Conservation (phyloP, 2,797 vertebrate species). For the Crypturellus tataupa region DNA sequence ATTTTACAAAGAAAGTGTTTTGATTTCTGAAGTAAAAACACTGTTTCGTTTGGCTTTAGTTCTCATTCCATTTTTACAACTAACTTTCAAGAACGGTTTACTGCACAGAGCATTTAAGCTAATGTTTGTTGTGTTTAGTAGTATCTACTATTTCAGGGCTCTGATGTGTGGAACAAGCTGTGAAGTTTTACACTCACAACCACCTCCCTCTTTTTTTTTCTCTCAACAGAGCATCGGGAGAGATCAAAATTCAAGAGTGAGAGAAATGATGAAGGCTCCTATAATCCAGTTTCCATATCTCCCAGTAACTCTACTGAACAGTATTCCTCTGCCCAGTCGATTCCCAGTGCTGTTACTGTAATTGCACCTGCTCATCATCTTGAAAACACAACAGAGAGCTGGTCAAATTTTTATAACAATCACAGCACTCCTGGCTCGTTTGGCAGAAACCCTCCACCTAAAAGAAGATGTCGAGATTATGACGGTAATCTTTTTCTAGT, state of each 20-base stretch:
- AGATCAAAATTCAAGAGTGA: constrained; percentile 95
- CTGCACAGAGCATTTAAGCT: not conserved
- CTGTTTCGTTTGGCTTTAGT: not conserved
- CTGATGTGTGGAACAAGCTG: not conserved
- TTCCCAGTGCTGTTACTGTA: constrained; percentile 88
- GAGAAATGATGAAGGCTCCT: constrained; percentile 90
- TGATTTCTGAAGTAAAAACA: not conserved
- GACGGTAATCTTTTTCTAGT: constrained; percentile 85
- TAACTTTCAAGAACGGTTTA: not conserved
- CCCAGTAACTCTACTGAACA: constrained; percentile 80
- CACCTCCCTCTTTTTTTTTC: not conserved
- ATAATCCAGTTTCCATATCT: constrained; percentile 83
- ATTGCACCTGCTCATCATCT: constrained; percentile 92
- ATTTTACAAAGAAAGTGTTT: not conserved
- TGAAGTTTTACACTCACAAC: not conserved
- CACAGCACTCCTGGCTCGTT: constrained; percentile 89
- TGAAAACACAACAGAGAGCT: constrained; percentile 96
- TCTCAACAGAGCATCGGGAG: constrained; percentile 89
- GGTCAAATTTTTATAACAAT: constrained; percentile 93
- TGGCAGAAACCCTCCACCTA: constrained; percentile 86
- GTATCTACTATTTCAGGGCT: not conserved
- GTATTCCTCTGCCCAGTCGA: constrained; percentile 85
- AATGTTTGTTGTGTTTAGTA: not conserved
- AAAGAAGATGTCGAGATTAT: constrained; percentile 96
- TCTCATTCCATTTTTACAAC: not conserved